Evolutionary conservation across 2,113 vertebrate genomes (phyloP), one percentile per base, ranked within the genome.

Genomic region (Baryphthengus martii): DNA sequence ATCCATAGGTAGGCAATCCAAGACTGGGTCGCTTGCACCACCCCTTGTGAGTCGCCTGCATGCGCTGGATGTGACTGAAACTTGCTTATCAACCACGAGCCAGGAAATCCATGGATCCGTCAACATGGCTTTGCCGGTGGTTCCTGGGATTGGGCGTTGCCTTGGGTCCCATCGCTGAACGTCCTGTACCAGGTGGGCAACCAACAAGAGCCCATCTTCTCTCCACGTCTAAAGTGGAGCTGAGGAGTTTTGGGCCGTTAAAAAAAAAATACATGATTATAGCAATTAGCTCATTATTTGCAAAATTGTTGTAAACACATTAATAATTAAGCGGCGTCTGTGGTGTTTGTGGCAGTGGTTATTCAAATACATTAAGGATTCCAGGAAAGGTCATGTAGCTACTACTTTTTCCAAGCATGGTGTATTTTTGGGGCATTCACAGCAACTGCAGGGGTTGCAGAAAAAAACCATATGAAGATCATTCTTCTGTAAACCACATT

Each of bases 261-360:
- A 33, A 73, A 89, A 33, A 73, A 89, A 89, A 92, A 68, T 3
- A 8, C 55, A 3, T 45, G 86, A 84, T 29, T 74, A 52, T 20
- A 21, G 55, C 18, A 83, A 95, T 95, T 81, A 79, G 65, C 53
- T 71, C 68, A 23, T 87, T 90, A 83, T 96, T 92, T 96, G 83
- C 45, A 21, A 52, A 72, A 68, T 6, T 10, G 29, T 49, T 68
- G 81, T 66, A 75, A 93, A 81, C 78, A 68, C 0, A 61, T 95
- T 47, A 96, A 94, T 93, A 71, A 95, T 92, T 89, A 52, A 92
- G 52, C 24, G n/a, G 68, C 1, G 20, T 52, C 58, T 62, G 12
- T 12, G 4, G 47, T 56, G 19, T 19, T 4, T 35, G 49, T 50
- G 84, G 28, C 37, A 67, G 19, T 6, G 58, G 45, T 55, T 81